Conservation (phyloP, 2,113 vertebrate genomes). For the Protobothrops flavoviridis region DNA sequence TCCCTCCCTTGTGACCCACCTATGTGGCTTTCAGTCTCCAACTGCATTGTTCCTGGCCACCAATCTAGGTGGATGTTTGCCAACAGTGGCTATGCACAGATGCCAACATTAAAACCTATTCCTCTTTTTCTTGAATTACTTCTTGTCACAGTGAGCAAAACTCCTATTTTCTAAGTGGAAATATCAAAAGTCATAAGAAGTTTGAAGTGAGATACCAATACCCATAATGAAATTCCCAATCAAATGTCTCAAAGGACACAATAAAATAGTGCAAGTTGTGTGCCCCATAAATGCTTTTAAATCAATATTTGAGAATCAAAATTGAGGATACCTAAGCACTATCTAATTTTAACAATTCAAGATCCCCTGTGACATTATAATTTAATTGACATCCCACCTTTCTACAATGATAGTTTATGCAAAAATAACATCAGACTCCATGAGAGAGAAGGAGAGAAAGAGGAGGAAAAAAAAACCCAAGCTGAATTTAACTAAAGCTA, state of each 20-base stretch:
- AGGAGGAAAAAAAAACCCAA: no score
- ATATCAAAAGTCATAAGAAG: background rate
- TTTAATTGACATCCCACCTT: background rate
- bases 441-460: background rate
- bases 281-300: background rate
- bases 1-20: constrained; percentile 25
- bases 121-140: background rate
- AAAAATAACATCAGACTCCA: background rate
- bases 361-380: background rate
- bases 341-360: background rate
- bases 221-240: background rate
- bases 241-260: background rate
- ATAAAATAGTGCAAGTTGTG: background rate
- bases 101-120: background rate
- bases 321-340: background rate
- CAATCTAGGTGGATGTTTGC: background rate
- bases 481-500: background rate
- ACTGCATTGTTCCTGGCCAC: background rate
- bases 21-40: background rate
- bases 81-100: fast-evolving
- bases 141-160: background rate
- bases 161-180: background rate
- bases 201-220: background rate
- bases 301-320: background rate
- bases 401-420: background rate